These are phyloP conservation scores for Procambarus clarkii DNA, from an alignment of 1,140 invertebrate genomes.

Conservation along the genomic window DNA sequence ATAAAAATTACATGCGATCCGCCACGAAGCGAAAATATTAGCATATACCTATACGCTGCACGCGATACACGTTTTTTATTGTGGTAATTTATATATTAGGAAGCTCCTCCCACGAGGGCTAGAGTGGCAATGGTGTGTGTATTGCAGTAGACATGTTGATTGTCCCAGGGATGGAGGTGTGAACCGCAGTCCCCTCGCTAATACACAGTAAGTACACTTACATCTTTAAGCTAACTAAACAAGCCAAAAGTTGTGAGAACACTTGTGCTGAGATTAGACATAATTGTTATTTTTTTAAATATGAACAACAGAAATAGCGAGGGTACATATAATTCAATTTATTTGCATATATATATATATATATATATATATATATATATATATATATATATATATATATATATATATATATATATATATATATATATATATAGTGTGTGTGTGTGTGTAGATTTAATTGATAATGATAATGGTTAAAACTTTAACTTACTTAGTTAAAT, in stretches of 20 bases:
- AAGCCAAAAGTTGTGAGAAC: no score
- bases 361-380: no score
- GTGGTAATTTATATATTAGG: not conserved
- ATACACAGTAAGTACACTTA: not conserved
- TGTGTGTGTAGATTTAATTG: no score
- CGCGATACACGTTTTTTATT: not conserved
- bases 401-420: not conserved
- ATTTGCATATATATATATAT: no score
- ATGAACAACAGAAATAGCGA: no score
- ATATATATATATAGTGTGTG: no score
- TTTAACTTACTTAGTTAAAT: no score
- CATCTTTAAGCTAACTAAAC: no score
- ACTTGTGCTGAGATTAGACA: no score
- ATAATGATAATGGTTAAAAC: no score
- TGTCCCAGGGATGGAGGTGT: not conserved
- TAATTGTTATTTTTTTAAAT: no score
- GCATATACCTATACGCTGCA: not conserved
- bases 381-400: not conserved
- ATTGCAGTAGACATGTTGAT: constrained; percentile 37
- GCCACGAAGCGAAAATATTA: not conserved
- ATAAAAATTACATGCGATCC: not conserved
- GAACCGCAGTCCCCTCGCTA: not conserved
- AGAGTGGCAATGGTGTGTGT: constrained; percentile 2
- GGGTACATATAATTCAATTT: no score
- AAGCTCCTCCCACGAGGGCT: not conserved